Percentiles rank a stretch among this genome's conserved stretches.
These are phyloP conservation scores for Acrobasis consociella DNA, from an alignment of 2,888 invertebrate species.

Conservation along the genomic window DNA sequence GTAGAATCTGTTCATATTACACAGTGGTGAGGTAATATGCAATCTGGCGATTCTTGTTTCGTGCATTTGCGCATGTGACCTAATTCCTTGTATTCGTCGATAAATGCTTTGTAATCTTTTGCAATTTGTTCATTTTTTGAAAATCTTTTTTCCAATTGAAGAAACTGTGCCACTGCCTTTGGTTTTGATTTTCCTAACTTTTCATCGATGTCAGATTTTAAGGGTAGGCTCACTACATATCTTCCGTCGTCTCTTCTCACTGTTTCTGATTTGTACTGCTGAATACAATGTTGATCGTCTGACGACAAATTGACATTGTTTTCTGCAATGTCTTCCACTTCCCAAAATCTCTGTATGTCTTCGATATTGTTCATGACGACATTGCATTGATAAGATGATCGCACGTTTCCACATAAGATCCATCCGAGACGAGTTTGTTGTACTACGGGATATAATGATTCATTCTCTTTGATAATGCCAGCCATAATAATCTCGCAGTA, in stretches of 20 bases:
- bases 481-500: slow-evolving; percentile 1
- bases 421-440: no score
- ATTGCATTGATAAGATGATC: background rate
- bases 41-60: slow-evolving; percentile 17
- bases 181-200: no score
- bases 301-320: background rate
- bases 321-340: background rate
- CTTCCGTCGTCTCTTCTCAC: slow-evolving; percentile 1
- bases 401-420: no score
- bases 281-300: background rate
- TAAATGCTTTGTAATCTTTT: slow-evolving; percentile 11
- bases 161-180: no score
- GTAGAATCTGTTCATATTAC: slow-evolving; percentile 10
- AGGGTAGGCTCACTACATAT: background rate
- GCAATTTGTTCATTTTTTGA: background rate
- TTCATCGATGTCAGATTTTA: no score
- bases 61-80: slow-evolving; percentile 10
- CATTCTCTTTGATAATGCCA: background rate
- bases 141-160: no score
- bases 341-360: background rate
- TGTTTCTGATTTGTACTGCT: background rate
- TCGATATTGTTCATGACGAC: slow-evolving; percentile 1
- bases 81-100: slow-evolving; percentile 8
- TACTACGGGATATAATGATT: background rate
- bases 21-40: slow-evolving; percentile 25